Base-by-base conservation (phyloP, 2,797 vertebrate genomes). In the Melanotaenia boesemani region DNA sequence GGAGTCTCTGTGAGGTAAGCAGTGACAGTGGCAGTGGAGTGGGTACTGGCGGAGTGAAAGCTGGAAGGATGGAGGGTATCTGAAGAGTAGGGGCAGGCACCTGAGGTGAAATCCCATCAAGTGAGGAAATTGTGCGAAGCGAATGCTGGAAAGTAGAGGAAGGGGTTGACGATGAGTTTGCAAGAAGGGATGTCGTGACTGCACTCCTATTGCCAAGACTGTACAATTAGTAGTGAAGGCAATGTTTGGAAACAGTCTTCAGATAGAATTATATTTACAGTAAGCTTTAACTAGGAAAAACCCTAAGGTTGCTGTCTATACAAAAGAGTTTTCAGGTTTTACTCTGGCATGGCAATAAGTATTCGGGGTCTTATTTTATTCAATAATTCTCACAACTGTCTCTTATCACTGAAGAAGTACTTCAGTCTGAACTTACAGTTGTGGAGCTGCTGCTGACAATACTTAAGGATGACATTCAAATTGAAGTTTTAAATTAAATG, bases 81-180 rank as follows among this genome's bases (percentile, higher is more conserved):
- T 87, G 77, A 81, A 78, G 82, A 86, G 86, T 72, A 74, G 83
- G 84, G 81, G 70, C 80, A 86, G 84, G 75, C 70, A 82, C 90
- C 88, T 71, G 84, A 88, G 88, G 92, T 91, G 87, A 90, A 91
- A 92, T 94, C 89, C 90, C 90, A 93, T 94, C 89, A 92, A 90
- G 84, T 64, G 85, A 90, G 86, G 90, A 91, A 93, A 93, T 90
- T 89, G 91, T 91, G 92, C 87, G 78, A 72, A 91, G 89, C 88
- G 73, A 90, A 91, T 78, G 82, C 85, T 74, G 82, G 80, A 81
- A 78, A 41, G 83, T 73, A 64, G 67, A 87, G 80, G 84, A 80
- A 71, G 74, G 66, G 80, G 84, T 22, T 55, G 83, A 77, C 77
- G 81, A 81, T 76, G 88, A 86, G 80, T 84, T 80, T 77, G 66